Evolutionary conservation across 2,113 vertebrate species (phyloP).

Genomic region (Sterna hirundo): DNA sequence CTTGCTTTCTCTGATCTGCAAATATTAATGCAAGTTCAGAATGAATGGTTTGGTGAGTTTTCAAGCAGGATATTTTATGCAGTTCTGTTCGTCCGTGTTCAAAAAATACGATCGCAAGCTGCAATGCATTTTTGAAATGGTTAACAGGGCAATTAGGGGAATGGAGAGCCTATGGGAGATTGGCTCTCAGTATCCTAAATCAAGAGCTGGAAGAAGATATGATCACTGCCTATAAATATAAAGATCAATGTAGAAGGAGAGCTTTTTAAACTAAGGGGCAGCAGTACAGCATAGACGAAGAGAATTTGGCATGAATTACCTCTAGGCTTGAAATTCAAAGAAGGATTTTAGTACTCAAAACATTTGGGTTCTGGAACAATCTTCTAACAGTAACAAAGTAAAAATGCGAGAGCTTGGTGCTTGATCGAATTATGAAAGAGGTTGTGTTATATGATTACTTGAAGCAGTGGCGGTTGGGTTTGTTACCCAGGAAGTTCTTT

Average conservation of each 20-base stretch:
- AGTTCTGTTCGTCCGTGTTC: background rate
- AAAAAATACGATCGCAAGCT: background rate
- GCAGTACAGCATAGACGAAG: background rate
- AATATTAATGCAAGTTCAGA: background rate
- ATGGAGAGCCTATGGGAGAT: background rate
- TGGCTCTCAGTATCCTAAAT: background rate
- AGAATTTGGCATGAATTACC: slow-evolving; percentile 14
- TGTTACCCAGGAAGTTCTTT: background rate
- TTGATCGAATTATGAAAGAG: background rate
- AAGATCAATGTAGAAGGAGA: slow-evolving; percentile 52
- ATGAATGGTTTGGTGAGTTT: background rate
- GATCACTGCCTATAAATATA: slow-evolving; percentile 49
- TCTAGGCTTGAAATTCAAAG: slow-evolving; percentile 3
- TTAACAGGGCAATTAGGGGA: background rate
- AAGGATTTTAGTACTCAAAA: background rate
- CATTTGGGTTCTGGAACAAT: background rate
- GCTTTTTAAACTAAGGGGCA: slow-evolving; percentile 46
- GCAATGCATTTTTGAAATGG: background rate
- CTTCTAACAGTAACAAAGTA: background rate
- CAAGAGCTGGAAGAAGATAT: slow-evolving; percentile 10
- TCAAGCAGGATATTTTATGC: background rate
- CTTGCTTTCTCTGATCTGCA: background rate
- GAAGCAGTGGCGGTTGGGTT: background rate
- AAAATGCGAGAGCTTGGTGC: background rate
- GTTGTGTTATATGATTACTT: background rate